Percentiles rank a stretch among this genome's conserved stretches.
phyloP scores from a whole-genome alignment of 2,797 vertebrate species.

The Tamandua tetradactyla region DNA sequence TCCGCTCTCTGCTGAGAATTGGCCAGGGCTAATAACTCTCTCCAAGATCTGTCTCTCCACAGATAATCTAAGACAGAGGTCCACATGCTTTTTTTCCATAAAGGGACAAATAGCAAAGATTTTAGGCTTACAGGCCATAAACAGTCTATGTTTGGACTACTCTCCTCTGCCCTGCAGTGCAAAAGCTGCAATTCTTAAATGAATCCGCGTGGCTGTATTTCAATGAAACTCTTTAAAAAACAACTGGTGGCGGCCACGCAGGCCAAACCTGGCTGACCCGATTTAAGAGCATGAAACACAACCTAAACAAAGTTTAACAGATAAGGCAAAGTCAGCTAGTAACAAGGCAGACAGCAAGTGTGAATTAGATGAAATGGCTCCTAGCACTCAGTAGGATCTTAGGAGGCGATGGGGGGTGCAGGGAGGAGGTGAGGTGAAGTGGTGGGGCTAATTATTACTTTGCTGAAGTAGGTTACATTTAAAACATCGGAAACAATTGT shows the following conservation, averaged over 20 bases:
- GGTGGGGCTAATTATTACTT: background rate
- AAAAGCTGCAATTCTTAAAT: background rate
- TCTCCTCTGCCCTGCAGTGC: fast-evolving
- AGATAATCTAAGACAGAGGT: background rate
- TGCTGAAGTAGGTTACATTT: background rate
- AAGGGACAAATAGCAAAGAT: fast-evolving
- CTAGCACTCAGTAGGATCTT: too few species aligned
- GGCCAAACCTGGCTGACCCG: background rate
- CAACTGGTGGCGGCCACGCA: fast-evolving
- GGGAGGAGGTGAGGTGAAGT: too few species aligned
- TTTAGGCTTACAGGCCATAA: background rate
- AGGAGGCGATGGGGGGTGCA: too few species aligned
- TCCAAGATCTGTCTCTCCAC: background rate
- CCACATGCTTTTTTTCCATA: background rate
- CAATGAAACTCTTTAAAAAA: background rate
- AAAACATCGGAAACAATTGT: fast-evolving
- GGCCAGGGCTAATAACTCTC: fast-evolving
- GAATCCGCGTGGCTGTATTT: background rate
- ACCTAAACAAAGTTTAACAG: fast-evolving
- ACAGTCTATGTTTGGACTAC: too few species aligned
- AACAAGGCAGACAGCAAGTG: fast-evolving
- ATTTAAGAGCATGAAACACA: fast-evolving
- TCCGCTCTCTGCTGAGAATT: fast-evolving
- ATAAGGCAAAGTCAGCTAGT: fast-evolving
- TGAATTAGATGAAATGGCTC: fast-evolving